A percentile compares a stretch with the other conserved stretches of the same genome.
phyloP scores from a whole-genome alignment of 2,888 invertebrate genomes.

The Anaspis maculata region DNA sequence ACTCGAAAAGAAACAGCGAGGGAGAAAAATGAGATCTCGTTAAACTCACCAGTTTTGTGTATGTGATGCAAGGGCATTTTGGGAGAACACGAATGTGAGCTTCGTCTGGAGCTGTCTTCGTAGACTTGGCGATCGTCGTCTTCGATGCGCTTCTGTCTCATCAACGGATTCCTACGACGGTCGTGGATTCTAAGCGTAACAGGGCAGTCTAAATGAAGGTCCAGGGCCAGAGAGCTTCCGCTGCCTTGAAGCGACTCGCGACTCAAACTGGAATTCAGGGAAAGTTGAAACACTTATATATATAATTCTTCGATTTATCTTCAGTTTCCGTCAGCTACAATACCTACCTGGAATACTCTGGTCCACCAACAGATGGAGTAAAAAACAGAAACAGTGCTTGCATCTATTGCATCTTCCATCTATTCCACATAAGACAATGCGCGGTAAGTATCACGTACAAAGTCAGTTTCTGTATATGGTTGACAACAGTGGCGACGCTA shows the following conservation, averaged over 20 bases:
- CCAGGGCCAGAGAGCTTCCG: conserved; percentile 68
- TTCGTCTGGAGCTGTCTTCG: conserved; percentile 28
- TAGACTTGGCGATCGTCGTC: conserved; percentile 47
- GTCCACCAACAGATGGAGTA: no score
- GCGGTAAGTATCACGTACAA: no score
- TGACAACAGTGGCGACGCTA: no score
- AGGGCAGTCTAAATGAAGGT: conserved; percentile 60
- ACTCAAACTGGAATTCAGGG: conserved; percentile 34
- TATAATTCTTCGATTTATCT: no score
- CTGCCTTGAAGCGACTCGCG: conserved; percentile 48
- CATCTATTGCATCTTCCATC: no score
- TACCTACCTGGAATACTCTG: no score
- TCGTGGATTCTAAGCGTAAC: conserved; percentile 48
- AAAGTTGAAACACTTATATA: no score
- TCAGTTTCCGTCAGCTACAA: no score
- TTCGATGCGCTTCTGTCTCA: conserved; percentile 67
- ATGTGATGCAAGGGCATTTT: conserved; percentile 28
- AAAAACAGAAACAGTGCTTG: no score
- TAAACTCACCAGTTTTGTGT: conserved; percentile 15
- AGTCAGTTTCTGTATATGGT: no score
- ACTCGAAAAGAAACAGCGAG: neutral
- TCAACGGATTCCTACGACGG: conserved; percentile 64
- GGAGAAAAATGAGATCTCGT: conserved; percentile 4
- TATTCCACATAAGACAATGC: no score
- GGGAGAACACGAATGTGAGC: conserved; percentile 38